These are phyloP conservation scores for Anthopleura sola DNA, from an alignment of 64 coral and sea anemone species.

Conservation along the genomic window DNA sequence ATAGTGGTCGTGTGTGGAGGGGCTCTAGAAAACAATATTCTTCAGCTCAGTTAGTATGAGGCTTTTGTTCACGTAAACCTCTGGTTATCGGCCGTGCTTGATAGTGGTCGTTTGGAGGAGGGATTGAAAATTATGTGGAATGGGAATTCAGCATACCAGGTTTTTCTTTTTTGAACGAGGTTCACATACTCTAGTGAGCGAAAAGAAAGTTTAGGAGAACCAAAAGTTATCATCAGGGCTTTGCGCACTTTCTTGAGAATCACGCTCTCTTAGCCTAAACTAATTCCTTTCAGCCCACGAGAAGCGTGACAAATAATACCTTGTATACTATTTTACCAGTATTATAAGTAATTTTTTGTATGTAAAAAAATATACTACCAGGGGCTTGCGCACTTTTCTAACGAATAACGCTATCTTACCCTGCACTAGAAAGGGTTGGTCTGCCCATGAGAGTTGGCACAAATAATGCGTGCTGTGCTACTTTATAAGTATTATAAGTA, in stretches of 20 bases:
- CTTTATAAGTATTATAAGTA: too few species aligned
- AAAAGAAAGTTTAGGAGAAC: neutral
- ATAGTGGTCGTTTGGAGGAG: neutral
- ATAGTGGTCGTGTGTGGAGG: neutral
- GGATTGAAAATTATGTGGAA: neutral
- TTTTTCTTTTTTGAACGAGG: too few species aligned
- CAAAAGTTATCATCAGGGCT: neutral
- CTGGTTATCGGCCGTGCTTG: neutral
- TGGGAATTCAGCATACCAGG: neutral
- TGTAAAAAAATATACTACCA: too few species aligned
- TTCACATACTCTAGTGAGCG: too few species aligned
- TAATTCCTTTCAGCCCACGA: too few species aligned
- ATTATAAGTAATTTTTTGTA: too few species aligned
- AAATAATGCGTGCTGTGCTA: too few species aligned
- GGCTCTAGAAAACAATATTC: neutral
- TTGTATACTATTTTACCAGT: neutral
- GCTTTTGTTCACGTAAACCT: neutral
- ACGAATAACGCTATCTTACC: neutral
- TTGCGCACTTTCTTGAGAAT: too few species aligned
- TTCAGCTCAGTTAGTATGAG: neutral
- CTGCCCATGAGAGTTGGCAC: neutral
- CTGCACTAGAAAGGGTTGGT: neutral
- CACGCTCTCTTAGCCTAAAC: too few species aligned
- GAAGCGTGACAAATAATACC: neutral
- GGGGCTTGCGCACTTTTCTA: neutral